These are phyloP conservation scores for Eristalis arbustorum DNA, from an alignment of 2,888 invertebrate genomes.

Conservation along the genomic window DNA sequence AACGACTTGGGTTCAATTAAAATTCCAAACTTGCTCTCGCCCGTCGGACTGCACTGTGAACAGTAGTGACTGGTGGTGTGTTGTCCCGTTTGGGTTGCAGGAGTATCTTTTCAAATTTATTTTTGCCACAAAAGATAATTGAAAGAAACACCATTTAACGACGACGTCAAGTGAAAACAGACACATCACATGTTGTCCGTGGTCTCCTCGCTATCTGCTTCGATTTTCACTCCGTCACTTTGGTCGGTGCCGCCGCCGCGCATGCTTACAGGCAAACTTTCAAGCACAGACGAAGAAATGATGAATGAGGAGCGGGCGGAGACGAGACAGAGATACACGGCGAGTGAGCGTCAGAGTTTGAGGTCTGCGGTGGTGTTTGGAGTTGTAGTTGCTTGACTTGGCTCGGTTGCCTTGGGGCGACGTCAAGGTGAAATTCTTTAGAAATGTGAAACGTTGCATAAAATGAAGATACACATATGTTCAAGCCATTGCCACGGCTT, in stretches of 20 bases:
- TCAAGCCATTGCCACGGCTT: conserved; percentile 45
- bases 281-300: conserved; percentile 45
- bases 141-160: conserved; percentile 58
- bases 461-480: conserved; percentile 20
- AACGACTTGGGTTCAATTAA: conserved; percentile 54
- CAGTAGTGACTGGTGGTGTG: not conserved
- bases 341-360: conserved; percentile 41
- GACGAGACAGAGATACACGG: not conserved
- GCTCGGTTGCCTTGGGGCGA: conserved; percentile 66
- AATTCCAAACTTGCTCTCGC: conserved; percentile 49
- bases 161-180: conserved; percentile 65
- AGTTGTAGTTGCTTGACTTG: conserved; percentile 37
- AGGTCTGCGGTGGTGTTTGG: conserved; percentile 41
- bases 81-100: not conserved
- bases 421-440: conserved; percentile 71
- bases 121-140: conserved; percentile 55
- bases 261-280: conserved; percentile 31
- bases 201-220: conserved; percentile 23
- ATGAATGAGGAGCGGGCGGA: not conserved
- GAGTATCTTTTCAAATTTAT: conserved; percentile 28
- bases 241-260: conserved; percentile 7
- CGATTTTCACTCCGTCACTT: conserved; percentile 44
- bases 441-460: conserved; percentile 70
- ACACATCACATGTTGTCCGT: conserved; percentile 51
- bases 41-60: not conserved